phyloP scores from a whole-genome alignment of 2,113 vertebrate genomes.

The Panthera leo region DNA sequence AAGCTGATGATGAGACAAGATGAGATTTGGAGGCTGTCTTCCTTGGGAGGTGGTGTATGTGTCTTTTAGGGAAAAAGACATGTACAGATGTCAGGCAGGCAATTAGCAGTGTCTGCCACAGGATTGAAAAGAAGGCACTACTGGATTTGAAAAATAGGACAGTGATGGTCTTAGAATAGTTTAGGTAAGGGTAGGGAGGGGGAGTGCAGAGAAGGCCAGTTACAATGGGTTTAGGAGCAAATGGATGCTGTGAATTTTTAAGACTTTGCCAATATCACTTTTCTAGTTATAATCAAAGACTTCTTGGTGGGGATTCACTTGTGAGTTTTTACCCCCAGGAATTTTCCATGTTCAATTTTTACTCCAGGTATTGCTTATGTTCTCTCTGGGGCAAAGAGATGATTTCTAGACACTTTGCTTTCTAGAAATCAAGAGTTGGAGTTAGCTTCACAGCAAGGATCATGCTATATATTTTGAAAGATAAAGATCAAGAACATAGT shows the following conservation, averaged over 20 bases:
- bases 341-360: not conserved
- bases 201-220: not conserved
- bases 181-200: not conserved
- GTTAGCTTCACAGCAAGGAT: not conserved
- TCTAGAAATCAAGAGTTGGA: not conserved
- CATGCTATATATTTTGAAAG: not conserved
- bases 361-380: not conserved
- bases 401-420: not conserved
- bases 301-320: not conserved
- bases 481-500: not conserved
- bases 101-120: not conserved
- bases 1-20: not conserved
- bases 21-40: not conserved
- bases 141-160: not conserved
- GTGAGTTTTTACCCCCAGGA: not conserved
- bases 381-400: conserved; percentile 22
- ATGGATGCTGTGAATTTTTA: conserved; percentile 12
- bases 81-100: not conserved
- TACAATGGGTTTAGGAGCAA: not conserved
- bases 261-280: not conserved
- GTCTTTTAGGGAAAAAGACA: not conserved
- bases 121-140: not conserved
- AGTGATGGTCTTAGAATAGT: not conserved
- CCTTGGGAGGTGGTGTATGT: not conserved
- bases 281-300: not conserved